Base-by-base conservation (phyloP, 2,113 vertebrate species). In the Chloropsis hardwickii region DNA sequence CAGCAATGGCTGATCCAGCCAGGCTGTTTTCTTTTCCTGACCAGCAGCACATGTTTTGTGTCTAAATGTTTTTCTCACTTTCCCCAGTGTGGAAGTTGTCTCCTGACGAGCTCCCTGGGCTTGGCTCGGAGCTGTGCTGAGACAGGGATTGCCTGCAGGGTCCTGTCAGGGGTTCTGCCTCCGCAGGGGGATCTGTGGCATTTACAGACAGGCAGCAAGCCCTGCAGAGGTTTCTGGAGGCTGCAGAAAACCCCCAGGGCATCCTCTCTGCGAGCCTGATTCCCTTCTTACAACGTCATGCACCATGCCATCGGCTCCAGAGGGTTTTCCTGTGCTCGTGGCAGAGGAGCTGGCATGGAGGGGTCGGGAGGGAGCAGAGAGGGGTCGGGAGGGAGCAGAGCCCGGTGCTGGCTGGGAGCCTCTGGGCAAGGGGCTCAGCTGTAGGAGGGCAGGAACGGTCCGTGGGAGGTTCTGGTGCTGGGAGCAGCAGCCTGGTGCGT, bases 331-430 rank as follows among this genome's bases (percentile, higher is more conserved):
- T 12, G 33, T 3, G 6, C 21, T 15, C 0, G 1, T 64, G 50
- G 45, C 45, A 40, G n/a, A 54, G 39, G 50, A 54, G 51, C 60
- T 18, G 72, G 2, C 0, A 0, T 0, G 73, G 9, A 53, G 56
- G 29, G 65, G 29, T 51, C 0, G 1, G 11, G 12, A 33, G 69
- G 54, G 45, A 37, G 40, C n/a, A 14, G 16, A 28, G 60, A 53
- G 56, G 29, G 65, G 29, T 51, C 0, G 1, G 11, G 12, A 33
- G 69, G 54, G 45, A 37, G 40, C n/a, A 14, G 16, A 28, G 60
- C 17, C 0, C 4, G 2, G 6, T 1, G 1, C 6, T 12, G 50
- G 44, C 9, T 67, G 65, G 62, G 8, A 23, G 0, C 4, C 18
- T 8, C 0, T 23, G 58, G 22, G 66, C 37, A 31, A 44, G 57